Percentiles rank a stretch among this genome's conserved stretches.
These are phyloP conservation scores for Dasyornis broadbenti DNA, from an alignment of 2,113 vertebrate genomes.

Conservation along the genomic window DNA sequence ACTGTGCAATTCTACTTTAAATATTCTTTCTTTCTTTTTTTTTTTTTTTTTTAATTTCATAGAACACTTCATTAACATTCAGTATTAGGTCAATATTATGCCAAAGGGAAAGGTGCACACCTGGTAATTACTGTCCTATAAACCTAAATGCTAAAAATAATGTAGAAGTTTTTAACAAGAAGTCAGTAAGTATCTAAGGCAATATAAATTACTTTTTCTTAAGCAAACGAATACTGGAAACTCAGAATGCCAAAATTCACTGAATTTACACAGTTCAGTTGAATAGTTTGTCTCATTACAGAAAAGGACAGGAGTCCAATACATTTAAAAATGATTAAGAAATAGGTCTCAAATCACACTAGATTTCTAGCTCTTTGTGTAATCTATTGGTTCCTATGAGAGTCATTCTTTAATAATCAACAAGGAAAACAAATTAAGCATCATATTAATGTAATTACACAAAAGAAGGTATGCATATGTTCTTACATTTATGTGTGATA, in stretches of 20 bases:
- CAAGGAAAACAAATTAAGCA: background rate
- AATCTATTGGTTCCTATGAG: background rate
- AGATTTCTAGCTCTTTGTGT: background rate
- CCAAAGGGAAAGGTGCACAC: background rate
- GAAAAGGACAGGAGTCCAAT: background rate
- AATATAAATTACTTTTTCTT: background rate
- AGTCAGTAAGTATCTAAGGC: background rate
- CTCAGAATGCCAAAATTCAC: background rate
- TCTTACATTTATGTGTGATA: background rate
- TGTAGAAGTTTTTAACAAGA: background rate
- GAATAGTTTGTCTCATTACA: background rate
- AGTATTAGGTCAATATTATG: conserved; percentile 27
- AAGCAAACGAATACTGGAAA: background rate
- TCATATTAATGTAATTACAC: background rate
- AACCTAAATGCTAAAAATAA: conserved; percentile 41
- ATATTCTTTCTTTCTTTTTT: background rate
- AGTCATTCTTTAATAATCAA: background rate
- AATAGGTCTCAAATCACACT: background rate
- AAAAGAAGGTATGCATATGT: background rate
- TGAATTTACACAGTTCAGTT: background rate
- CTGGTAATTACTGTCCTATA: conserved; percentile 38
- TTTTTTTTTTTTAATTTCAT: background rate
- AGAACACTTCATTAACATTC: background rate
- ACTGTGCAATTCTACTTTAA: background rate
- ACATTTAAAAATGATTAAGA: background rate